Conservation (phyloP, 2,113 vertebrate species). For the Hippocampus barbouri region DNA sequence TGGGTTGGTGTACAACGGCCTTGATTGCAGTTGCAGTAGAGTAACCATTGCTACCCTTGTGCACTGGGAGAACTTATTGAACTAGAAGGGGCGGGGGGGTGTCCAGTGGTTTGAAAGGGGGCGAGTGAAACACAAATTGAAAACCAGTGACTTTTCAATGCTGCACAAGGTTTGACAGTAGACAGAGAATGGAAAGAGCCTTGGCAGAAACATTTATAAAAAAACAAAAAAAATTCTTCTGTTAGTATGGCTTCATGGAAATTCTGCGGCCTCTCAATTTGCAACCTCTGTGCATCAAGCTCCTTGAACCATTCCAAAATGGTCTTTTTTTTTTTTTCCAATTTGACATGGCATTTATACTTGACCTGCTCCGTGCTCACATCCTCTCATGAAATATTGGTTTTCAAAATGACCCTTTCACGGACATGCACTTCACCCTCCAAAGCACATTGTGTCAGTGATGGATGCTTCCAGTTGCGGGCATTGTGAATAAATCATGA, state of each 20-base stretch:
- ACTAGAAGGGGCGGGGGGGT: neutral
- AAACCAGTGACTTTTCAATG: neutral
- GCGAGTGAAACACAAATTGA: neutral
- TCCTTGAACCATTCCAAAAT: too few species aligned
- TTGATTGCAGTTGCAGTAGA: neutral
- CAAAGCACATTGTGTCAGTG: conserved; percentile 1
- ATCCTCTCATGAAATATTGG: conserved; percentile 24
- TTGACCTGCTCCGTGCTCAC: conserved; percentile 3
- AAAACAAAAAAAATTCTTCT: too few species aligned
- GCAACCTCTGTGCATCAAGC: too few species aligned
- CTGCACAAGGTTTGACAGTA: neutral
- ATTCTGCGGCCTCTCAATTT: too few species aligned
- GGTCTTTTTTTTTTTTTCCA: neutral
- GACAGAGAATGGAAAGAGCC: neutral
- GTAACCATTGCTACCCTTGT: neutral
- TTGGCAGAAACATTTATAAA: too few species aligned
- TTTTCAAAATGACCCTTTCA: neutral
- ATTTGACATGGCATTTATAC: neutral
- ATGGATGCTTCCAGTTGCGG: conserved; percentile 27
- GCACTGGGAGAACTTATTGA: neutral
- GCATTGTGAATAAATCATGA: conserved; percentile 33
- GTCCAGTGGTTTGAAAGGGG: neutral
- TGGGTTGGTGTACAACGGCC: neutral
- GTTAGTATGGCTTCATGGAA: too few species aligned
- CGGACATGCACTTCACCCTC: neutral